Evolutionary conservation across 1,140 invertebrate genomes (phyloP), one percentile per base, ranked within the genome.

Genomic region (Pogonomyrmex barbatus): DNA sequence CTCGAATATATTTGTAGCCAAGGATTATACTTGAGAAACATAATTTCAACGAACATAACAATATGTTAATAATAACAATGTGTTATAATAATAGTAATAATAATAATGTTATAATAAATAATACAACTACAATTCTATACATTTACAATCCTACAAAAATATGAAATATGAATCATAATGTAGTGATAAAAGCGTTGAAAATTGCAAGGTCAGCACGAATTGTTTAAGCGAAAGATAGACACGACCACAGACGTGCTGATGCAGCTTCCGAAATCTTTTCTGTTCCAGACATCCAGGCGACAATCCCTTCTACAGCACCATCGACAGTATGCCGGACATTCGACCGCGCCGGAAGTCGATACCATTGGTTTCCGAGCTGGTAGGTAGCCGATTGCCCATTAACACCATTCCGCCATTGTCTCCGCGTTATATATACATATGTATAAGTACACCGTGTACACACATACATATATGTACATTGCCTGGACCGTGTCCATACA

Each of bases 321-420:
- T 99, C 95, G 99, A 99, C 96, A 99, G 99, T 93, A 99, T 99
- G 98, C 99, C 99, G 50, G 99, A 99, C 94, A 99, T 99, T 95
- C 97, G 99, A 94, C 98, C 98, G 84, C 96, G 97, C 93, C 96
- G 99, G 93, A 99, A 99, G 96, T 99, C 99, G 36, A 99, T 99
- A 92, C 98, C 99, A 82, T 96, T 99, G 92, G 99, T 99, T 91
- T 99, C 99, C 83, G 99, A 99, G 96, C 96, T 99, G 97, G 99
- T 99, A 97, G 97, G 98, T 97, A 89, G 86, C 91, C 92, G 91
- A 93, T 94, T 91, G 30, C 82, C 81, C 88, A 83, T 78, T 88
- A 73, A 85, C 14, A 47, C 45, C 30, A 47, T 33, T 50, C 36
- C 39, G 52, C 85, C 79, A 85, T 85, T 89, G 87, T 91, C 73